A percentile compares a stretch with the other conserved stretches of the same genome.
phyloP scores from a whole-genome alignment of 2,113 vertebrate genomes.

The Rhea americana region DNA sequence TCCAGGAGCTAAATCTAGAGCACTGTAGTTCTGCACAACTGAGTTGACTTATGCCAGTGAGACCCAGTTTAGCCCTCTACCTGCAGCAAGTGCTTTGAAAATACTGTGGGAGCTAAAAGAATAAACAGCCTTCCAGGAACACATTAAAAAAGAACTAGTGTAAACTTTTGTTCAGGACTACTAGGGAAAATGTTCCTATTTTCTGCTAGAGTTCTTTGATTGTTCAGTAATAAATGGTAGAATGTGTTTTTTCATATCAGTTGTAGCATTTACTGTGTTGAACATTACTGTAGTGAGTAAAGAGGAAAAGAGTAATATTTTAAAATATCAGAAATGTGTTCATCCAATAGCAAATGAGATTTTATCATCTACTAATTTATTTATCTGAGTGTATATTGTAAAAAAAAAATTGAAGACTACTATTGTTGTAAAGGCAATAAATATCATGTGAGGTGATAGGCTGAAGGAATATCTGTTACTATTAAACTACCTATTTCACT shows the following conservation, averaged over 20 bases:
- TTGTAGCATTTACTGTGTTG: not conserved
- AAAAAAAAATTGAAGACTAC: not conserved
- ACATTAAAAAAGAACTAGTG: not conserved
- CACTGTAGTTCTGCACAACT: not conserved
- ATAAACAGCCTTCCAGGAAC: not conserved
- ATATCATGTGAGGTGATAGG: not conserved
- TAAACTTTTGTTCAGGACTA: not conserved
- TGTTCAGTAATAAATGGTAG: too few relatives aligned
- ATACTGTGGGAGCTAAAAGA: not conserved
- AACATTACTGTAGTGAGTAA: not conserved
- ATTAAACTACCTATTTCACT: not conserved
- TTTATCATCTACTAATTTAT: not conserved
- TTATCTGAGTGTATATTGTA: not conserved
- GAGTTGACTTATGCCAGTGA: not conserved
- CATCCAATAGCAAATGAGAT: not conserved
- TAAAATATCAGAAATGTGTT: not conserved
- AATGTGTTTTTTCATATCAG: not conserved
- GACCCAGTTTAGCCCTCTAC: not conserved
- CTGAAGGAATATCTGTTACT: not conserved
- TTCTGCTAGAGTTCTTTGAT: not conserved
- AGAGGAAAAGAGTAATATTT: not conserved
- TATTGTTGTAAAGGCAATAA: not conserved
- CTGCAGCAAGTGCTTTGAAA: not conserved
- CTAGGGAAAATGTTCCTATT: not conserved
- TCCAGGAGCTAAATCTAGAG: not conserved